A percentile compares a stretch with the other conserved stretches of the same genome.
Conservation (phyloP, 1,140 invertebrate species). For the Galendromus occidentalis region DNA sequence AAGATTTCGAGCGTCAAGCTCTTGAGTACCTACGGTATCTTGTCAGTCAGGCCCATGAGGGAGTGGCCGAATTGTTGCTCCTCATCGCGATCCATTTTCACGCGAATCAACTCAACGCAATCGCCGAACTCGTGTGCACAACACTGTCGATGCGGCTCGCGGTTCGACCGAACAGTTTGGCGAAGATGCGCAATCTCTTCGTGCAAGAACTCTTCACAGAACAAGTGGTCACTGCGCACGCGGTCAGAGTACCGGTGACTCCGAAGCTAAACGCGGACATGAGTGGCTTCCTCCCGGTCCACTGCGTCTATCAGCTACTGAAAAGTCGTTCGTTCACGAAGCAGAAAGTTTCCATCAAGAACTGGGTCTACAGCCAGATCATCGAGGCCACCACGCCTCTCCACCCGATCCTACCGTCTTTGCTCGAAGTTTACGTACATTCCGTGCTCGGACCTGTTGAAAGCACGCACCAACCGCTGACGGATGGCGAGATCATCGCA, state of each 20-base stretch:
- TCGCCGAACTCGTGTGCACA: slow-evolving; percentile 75
- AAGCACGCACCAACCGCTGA: slow-evolving; percentile 72
- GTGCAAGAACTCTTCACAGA: slow-evolving; percentile 94
- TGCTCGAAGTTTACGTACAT: slow-evolving; percentile 87
- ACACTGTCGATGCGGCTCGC: slow-evolving; percentile 87
- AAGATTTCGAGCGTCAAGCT: slow-evolving; percentile 64
- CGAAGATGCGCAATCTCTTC: slow-evolving; percentile 79
- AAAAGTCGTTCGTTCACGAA: slow-evolving; percentile 88
- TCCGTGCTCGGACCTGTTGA: slow-evolving; percentile 59
- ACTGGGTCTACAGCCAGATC: slow-evolving; percentile 85
- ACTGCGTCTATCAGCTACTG: slow-evolving; percentile 87
- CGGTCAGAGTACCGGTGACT: slow-evolving; percentile 85
- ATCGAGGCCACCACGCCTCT: slow-evolving; percentile 61
- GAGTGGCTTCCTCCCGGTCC: slow-evolving; percentile 77
- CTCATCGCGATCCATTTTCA: slow-evolving; percentile 93
- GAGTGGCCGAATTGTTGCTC: slow-evolving; percentile 77
- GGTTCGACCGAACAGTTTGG: slow-evolving; percentile 70
- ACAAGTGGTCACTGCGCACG: slow-evolving; percentile 84
- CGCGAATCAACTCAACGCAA: slow-evolving; percentile 71
- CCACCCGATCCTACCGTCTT: slow-evolving; percentile 73
- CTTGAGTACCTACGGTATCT: slow-evolving; percentile 88
- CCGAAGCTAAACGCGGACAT: slow-evolving; percentile 66
- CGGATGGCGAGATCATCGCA: slow-evolving; percentile 63
- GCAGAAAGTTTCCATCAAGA: slow-evolving; percentile 73
- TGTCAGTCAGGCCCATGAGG: neutral